Evolutionary conservation across 1,140 invertebrate genomes (phyloP), one percentile per base, ranked within the genome.

Genomic region (Eriosoma lanigerum): DNA sequence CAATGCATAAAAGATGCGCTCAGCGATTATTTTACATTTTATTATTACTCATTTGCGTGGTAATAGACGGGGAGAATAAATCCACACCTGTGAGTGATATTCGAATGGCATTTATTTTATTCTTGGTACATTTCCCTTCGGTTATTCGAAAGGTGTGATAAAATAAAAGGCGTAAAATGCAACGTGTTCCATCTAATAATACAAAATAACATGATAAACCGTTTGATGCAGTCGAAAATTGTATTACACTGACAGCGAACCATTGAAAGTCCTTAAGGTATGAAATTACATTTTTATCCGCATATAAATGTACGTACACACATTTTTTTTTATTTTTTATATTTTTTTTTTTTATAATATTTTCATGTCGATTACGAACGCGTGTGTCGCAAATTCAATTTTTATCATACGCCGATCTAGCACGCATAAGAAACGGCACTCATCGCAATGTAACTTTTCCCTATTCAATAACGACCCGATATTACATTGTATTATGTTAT

Each of bases 311-410:
- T 48, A 13, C 9, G 1, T 48, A 15, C 12, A 15, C 13, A 48
- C 12, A 8, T 15, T 48, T 48, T 13, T 15, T 10, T 48, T 38
- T 38, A 4, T 38, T 38, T 38, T 38, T n/a, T n/a, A n/a, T n/a
- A n/a, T 38, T 38, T 38, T 38, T 38, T 38, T 38, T 38, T 38
- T 38, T 38, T 38, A 4, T 38, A 38, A n/a, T 29, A 60, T 60
- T 26, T 62, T 3, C 17, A 15, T 62, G 15, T 19, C 60, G 29
- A 32, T 66, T 48, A 48, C 46, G 3, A 38, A 68, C n/a, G 38
- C 44, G 44, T 21, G 10, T n/a, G 62, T 66, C 38, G n/a, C 32
- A 46, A 68, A 68, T 46, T 21, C 64, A 46, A 68, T 68, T 68
- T 46, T 68, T 68, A 68, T 68, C 64, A 1, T n/a, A 21, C 8